Conservation (phyloP, 1,140 invertebrate species). For the Apis mellifera region Amel_HAv3.1 CM009933.2:5837501-5838000, state of each 20-base stretch:
- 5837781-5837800: no score
- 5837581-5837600: not conserved
- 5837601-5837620: not conserved
- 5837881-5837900: not conserved
- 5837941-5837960: not conserved
- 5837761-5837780: no score
- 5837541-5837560: slow-evolving; percentile 9
- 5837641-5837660: not conserved
- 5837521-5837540: not conserved
- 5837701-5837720: not conserved
- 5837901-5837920: no score
- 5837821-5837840: no score
- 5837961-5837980: not conserved
- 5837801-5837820: no score
- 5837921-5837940: not conserved
- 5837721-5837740: not conserved
- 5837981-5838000: not conserved
- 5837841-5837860: no score
- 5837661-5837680: not conserved
- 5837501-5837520: slow-evolving; percentile 42
- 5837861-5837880: no score
- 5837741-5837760: no score
- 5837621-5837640: not conserved
- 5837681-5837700: no score
- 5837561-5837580: slow-evolving; percentile 11